These are phyloP conservation scores for Battus philenor DNA, from an alignment of 1,140 invertebrate genomes.

Conservation along the genomic window DNA sequence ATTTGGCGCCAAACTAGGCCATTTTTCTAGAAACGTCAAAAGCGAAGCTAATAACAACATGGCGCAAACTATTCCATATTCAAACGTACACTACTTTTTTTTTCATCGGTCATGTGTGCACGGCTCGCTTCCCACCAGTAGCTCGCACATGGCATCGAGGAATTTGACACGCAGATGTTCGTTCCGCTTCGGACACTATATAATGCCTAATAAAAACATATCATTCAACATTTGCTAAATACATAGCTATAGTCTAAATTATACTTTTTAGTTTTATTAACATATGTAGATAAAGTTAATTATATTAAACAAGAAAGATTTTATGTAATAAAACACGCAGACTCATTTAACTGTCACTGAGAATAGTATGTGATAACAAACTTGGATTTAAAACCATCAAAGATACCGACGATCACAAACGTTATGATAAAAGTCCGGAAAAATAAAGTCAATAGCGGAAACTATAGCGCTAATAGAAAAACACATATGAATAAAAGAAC, in stretches of 20 bases:
- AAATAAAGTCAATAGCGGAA: no score
- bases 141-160: slow-evolving; percentile 65
- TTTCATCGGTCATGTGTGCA: slow-evolving; percentile 47
- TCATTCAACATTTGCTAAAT: no score
- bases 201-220: slow-evolving; percentile 58
- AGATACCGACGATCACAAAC: no score
- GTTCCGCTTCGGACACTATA: slow-evolving; percentile 54
- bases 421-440: no score
- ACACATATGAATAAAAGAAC: no score
- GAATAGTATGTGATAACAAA: no score
- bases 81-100: slow-evolving; percentile 37
- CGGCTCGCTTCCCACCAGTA: slow-evolving; percentile 64
- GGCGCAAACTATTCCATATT: slow-evolving; percentile 34
- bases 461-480: no score
- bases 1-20: slow-evolving; percentile 3
- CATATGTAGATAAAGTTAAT: neutral
- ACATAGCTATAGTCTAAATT: no score
- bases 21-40: slow-evolving; percentile 3
- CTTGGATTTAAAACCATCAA: no score
- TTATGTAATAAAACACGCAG: no score
- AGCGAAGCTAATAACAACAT: slow-evolving; percentile 22
- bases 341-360: no score
- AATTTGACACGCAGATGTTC: slow-evolving; percentile 73
- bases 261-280: no score
- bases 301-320: neutral